These are phyloP conservation scores for Rattus rattus DNA, from an alignment of 2,113 vertebrate species.

Conservation along the genomic window DNA sequence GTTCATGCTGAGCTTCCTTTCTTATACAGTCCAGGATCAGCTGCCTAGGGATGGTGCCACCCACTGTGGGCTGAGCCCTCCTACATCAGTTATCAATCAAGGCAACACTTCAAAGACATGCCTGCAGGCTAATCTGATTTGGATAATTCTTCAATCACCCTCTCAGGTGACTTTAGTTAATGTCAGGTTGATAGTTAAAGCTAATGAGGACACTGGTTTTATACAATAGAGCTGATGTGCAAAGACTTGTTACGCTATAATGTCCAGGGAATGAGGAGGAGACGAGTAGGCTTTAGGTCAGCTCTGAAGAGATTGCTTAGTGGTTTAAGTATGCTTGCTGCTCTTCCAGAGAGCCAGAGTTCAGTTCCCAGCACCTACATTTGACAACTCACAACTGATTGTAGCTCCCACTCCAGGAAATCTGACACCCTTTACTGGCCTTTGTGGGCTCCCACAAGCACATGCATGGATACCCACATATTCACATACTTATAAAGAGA, in stretches of 20 bases:
- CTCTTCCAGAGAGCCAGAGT: neutral
- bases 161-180: neutral
- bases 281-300: neutral
- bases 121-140: too few species aligned
- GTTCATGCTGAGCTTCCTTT: neutral
- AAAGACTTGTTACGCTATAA: neutral
- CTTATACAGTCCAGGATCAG: neutral
- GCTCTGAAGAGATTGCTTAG: neutral
- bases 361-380: neutral
- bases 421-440: neutral
- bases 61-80: neutral
- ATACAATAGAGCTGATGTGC: neutral
- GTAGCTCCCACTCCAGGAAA: neutral
- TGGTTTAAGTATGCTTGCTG: neutral
- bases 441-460: neutral
- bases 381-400: neutral
- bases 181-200: neutral
- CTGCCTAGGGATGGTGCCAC: neutral
- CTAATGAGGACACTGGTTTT: too few species aligned
- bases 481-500: neutral
- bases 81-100: neutral
- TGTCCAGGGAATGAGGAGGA: neutral
- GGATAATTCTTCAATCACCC: neutral
- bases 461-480: neutral
- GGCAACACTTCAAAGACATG: neutral